Evolutionary conservation across 2,113 vertebrate genomes (phyloP), one percentile per base, ranked within the genome.

Genomic region (Anarrhichthys ocellatus): DNA sequence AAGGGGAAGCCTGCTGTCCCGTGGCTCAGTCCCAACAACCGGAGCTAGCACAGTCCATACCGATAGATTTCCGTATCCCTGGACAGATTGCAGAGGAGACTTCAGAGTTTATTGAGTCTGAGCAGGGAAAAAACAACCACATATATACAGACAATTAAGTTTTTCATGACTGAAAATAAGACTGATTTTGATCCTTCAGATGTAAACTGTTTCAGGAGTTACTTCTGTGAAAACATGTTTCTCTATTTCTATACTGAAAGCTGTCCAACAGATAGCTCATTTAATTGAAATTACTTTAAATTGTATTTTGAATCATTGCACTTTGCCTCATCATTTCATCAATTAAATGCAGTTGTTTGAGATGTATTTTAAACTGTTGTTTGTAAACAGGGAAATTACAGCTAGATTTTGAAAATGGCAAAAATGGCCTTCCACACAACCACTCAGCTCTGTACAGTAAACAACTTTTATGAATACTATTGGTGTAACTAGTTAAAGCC

Each of bases 61-160:
- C 96, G 0, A 88, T 97, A 0, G 98, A 98, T 93, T 99, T 99
- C 80, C 96, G 94, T 17, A 94, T 94, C 59, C 94, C 94, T 34
- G 94, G 94, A 83, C 94, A 94, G 80, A 94, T 94, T 54, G 92
- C 89, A 70, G 94, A 94, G 68, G 94, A 94, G 65, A 94, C 92
- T 9, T 92, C 90, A 54, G 93, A 94, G 73, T 92, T 93, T 83
- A 89, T 83, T 63, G 93, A 94, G 65, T 92, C 29, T 27, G 92
- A 93, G 59, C 91, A 90, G 66, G 86, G 17, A 24, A 94, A 92
- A 89, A 93, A 90, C 77, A 91, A 94, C 88, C 91, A 93, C 54
- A 89, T 92, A 73, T 86, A 83, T 81, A 90, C 86, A 79, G 91
- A 93, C 24, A 92, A 83, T 76, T 94, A 78, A 87, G 32, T 27